Conservation (phyloP, 2,888 invertebrate species). For the Meghimatium bilineatum region DNA sequence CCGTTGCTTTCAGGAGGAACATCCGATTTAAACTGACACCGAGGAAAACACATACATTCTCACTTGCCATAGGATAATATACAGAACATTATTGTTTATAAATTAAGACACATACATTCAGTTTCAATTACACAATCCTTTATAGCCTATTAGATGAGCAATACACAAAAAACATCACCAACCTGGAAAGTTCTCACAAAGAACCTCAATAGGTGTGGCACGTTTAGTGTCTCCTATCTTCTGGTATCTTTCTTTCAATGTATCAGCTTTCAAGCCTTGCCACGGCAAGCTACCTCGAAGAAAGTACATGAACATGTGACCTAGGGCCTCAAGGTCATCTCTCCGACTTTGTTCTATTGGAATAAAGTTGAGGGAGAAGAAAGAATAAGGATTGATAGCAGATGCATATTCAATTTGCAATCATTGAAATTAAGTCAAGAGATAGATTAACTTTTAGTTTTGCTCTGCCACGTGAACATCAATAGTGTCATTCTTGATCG, state of each 20-base stretch:
- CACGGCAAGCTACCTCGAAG: slow-evolving; percentile 98
- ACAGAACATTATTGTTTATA: too few relatives aligned
- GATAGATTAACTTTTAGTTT: too few relatives aligned
- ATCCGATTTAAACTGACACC: too few relatives aligned
- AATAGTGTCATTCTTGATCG: too few relatives aligned
- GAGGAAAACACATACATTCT: too few relatives aligned
- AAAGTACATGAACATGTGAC: slow-evolving; percentile 99
- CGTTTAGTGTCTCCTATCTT: slow-evolving; percentile 99
- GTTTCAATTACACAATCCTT: not conserved
- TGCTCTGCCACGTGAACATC: too few relatives aligned
- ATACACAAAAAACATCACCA: slow-evolving; percentile 10
- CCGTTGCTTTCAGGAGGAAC: too few relatives aligned
- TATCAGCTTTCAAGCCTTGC: slow-evolving; percentile 99
- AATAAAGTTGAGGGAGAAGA: not conserved
- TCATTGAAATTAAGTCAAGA: too few relatives aligned
- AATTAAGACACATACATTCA: too few relatives aligned
- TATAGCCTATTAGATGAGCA: not conserved
- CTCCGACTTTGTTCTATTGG: slow-evolving; percentile 95
- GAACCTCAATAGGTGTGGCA: slow-evolving; percentile 96
- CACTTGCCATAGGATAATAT: too few relatives aligned
- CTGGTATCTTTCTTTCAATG: slow-evolving; percentile 98
- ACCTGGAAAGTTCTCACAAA: slow-evolving; percentile 84
- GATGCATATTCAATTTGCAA: too few relatives aligned
- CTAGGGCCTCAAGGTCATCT: slow-evolving; percentile 99
- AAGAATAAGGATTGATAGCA: not conserved